Evolutionary conservation across 2,888 invertebrate species (phyloP).

Genomic region (Limnephilus rhombicus): DNA sequence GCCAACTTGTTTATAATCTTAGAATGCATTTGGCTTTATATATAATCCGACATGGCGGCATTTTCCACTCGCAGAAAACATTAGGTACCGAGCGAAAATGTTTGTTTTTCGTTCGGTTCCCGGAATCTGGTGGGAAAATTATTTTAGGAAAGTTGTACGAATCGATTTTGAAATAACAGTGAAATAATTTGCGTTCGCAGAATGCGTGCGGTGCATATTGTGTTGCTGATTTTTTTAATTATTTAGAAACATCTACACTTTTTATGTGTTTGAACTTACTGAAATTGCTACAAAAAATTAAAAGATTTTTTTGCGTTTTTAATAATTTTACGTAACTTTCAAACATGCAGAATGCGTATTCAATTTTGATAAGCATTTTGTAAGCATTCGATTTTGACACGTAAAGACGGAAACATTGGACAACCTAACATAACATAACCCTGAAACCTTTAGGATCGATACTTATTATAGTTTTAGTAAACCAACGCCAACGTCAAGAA

Average conservation of each 20-base stretch:
- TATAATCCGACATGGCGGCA: background rate
- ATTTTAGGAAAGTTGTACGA: background rate
- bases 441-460: too few species aligned
- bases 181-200: background rate
- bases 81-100: background rate
- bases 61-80: background rate
- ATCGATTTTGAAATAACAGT: background rate
- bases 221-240: background rate
- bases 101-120: background rate
- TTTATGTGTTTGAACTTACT: too few species aligned
- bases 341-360: background rate
- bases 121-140: background rate
- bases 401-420: background rate
- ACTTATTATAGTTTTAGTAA: too few species aligned
- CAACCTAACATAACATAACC: background rate
- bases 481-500: too few species aligned
- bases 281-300: too few species aligned
- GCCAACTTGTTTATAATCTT: background rate
- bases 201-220: background rate
- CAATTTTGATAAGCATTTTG: too few species aligned
- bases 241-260: background rate
- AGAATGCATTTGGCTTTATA: background rate
- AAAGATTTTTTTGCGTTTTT: too few species aligned
- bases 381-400: background rate
- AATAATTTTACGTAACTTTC: too few species aligned